Evolutionary conservation across 2,113 vertebrate genomes (phyloP), one percentile per base, ranked within the genome.

Genomic region (Catharus bicknelli): DNA sequence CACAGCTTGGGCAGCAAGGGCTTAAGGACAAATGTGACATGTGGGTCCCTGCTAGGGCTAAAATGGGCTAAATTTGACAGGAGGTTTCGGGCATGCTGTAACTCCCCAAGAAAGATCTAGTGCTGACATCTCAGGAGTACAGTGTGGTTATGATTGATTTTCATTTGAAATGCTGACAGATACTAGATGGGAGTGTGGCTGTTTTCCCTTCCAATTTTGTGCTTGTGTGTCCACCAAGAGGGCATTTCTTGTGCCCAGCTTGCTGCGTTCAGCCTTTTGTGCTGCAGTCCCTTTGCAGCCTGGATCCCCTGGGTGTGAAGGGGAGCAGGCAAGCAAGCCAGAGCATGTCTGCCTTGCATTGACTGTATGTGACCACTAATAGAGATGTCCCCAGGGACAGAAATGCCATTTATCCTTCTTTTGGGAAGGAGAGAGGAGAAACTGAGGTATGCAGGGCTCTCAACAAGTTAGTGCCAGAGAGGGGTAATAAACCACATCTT

Each of bases 271-370:
- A 17, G 4, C 7, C 45, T 55, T 59, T 11, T 2, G 2, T 57
- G 40, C 34, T 11, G 3, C 45, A 55, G 45, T 30, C 26, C 17
- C 50, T 26, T 58, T 23, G 66, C 47, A 62, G 7, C 20, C 34
- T 10, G 4, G 13, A 19, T 82, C 3, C 29, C 27, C 25, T 29
- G 32, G 4, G 8, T 32, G 21, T 2, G 4, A 73, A 54, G 32
- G 25, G 51, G 64, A 47, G 34, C 27, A 64, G 1, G 5, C 38
- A 34, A 1, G 1, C 32, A n/a, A 86, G 20, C 6, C 10, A 50
- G n/a, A 84, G 14, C 4, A 2, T 3, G 5, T 10, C 22, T 4
- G 2, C n/a, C 27, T 80, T 54, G 26, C 16, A 11, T 3, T 0
- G 1, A 13, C 38, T 63, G 5, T 2, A 1, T 55, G 26, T 51